phyloP scores from a whole-genome alignment of 2,113 vertebrate species.

The Alethe castanea region DNA sequence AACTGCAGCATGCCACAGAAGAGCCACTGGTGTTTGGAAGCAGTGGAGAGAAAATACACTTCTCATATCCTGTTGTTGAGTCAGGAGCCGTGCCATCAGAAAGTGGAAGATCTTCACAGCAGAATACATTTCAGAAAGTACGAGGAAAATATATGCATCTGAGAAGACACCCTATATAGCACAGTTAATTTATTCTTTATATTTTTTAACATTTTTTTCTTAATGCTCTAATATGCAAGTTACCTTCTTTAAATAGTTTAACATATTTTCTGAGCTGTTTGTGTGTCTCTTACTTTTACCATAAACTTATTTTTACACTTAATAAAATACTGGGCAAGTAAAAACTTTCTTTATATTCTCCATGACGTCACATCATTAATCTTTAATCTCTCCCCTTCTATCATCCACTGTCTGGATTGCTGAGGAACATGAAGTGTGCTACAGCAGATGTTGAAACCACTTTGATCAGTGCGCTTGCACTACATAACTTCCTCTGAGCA shows the following conservation, averaged over 20 bases:
- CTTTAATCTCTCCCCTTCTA: not conserved
- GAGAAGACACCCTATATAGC: not conserved
- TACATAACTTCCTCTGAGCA: not conserved
- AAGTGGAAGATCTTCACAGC: not conserved
- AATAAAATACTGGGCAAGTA: not conserved
- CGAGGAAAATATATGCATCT: not conserved
- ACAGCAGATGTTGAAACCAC: not conserved
- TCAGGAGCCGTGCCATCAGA: not conserved
- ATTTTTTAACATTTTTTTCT: not conserved
- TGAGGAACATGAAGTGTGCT: not conserved
- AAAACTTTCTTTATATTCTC: not conserved
- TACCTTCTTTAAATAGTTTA: not conserved
- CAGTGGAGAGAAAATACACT: not conserved
- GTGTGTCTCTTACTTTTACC: not conserved
- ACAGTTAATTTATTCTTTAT: not conserved
- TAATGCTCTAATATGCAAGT: not conserved
- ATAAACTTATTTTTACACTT: not conserved
- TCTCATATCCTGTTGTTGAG: not conserved
- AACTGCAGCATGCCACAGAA: not conserved
- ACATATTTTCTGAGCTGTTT: not conserved
- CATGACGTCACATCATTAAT: not conserved
- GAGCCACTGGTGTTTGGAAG: not conserved
- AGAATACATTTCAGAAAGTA: not conserved
- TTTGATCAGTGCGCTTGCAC: not conserved
- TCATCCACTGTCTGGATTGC: not conserved